These are phyloP conservation scores for Octomys mimax DNA, from an alignment of 2,797 vertebrate species.

Conservation along the genomic window DNA sequence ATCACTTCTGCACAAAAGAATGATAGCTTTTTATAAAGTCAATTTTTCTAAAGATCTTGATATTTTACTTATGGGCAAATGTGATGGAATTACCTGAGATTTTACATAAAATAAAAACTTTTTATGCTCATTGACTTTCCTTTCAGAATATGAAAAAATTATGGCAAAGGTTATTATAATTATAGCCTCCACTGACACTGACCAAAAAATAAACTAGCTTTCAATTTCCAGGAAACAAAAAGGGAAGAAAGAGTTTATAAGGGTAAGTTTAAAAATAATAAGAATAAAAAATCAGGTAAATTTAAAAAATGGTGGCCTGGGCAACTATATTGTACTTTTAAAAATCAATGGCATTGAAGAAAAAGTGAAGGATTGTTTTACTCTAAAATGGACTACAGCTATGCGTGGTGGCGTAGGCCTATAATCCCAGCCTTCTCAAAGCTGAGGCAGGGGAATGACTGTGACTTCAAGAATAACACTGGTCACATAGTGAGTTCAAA, in stretches of 20 bases:
- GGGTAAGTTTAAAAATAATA: conserved; percentile 30
- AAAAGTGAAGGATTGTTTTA: background rate
- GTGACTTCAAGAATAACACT: background rate
- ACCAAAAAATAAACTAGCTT: conserved; percentile 54
- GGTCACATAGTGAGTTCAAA: background rate
- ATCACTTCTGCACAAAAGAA: conserved; percentile 41
- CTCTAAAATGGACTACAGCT: conserved; percentile 10
- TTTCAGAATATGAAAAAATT: conserved; percentile 51
- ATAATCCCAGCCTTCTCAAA: background rate
- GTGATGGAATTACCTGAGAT: conserved; percentile 45
- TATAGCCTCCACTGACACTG: background rate
- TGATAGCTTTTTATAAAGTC: conserved; percentile 31
- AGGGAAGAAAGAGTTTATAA: background rate
- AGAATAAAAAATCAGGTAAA: conserved; percentile 37
- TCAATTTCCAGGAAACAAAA: conserved; percentile 38
- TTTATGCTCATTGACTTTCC: conserved; percentile 30
- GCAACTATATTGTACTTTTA: conserved; percentile 4
- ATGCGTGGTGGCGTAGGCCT: background rate
- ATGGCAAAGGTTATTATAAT: conserved; percentile 10
- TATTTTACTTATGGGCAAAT: conserved; percentile 49
- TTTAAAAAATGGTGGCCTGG: conserved; percentile 11
- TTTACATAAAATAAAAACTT: conserved; percentile 44
- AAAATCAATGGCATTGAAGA: conserved; percentile 45
- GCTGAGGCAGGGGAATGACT: background rate
- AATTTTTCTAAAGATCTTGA: conserved; percentile 19